Evolutionary conservation across 2,797 vertebrate genomes (phyloP).

Genomic region (Falco biarmicus): DNA sequence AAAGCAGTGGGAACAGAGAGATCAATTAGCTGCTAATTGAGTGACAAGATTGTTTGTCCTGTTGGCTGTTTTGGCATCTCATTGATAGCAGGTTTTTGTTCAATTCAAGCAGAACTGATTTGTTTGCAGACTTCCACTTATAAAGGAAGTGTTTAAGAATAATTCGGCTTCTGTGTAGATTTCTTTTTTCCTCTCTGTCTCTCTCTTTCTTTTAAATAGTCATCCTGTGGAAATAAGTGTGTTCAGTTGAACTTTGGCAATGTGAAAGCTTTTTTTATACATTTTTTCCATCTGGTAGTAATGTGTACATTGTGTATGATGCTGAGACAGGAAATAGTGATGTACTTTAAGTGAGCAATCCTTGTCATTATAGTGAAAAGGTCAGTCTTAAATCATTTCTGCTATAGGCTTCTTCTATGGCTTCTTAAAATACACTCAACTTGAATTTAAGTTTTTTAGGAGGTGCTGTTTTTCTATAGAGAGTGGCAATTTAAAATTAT

Average conservation of each 20-base stretch:
- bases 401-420: neutral
- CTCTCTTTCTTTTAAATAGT: neutral
- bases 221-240: slow-evolving; percentile 73
- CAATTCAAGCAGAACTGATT: slow-evolving; percentile 28
- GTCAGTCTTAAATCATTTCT: neutral
- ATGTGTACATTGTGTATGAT: slow-evolving; percentile 17
- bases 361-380: slow-evolving; percentile 14
- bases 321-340: slow-evolving; percentile 20
- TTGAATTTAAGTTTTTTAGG: neutral
- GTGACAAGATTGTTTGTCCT: neutral
- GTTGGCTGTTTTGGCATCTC: neutral
- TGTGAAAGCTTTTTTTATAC: neutral
- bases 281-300: slow-evolving; percentile 26
- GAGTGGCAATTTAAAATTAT: slow-evolving; percentile 15
- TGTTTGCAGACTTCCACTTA: slow-evolving; percentile 45
- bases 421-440: slow-evolving; percentile 35
- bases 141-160: slow-evolving; percentile 47
- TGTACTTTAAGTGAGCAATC: slow-evolving; percentile 24
- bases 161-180: neutral
- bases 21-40: slow-evolving; percentile 33
- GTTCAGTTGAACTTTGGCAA: slow-evolving; percentile 47
- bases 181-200: neutral
- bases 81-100: slow-evolving; percentile 15
- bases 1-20: slow-evolving; percentile 23
- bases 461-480: neutral